Percentiles rank a stretch among this genome's conserved stretches.
These are phyloP conservation scores for Camponotus fellah DNA, from an alignment of 2,888 invertebrate species.

Conservation along the genomic window DNA sequence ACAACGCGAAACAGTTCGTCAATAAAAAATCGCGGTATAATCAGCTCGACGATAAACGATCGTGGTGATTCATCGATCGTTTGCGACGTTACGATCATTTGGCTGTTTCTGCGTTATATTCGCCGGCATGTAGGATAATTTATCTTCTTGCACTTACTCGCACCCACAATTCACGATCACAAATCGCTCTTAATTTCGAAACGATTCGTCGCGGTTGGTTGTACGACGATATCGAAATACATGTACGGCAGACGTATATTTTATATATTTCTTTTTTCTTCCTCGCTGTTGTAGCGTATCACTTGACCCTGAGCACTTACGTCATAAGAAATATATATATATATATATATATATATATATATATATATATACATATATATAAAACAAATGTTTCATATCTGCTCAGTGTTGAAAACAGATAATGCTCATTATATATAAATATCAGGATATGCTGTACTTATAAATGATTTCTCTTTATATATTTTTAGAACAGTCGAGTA, in stretches of 20 bases:
- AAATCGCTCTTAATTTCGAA: slow-evolving; percentile 75
- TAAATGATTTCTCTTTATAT: background rate
- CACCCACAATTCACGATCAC: slow-evolving; percentile 66
- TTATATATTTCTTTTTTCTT: background rate
- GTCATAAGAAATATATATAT: background rate
- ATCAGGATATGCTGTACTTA: background rate
- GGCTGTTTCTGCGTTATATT: slow-evolving; percentile 67
- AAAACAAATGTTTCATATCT: background rate
- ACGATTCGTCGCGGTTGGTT: slow-evolving; percentile 68
- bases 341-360: background rate
- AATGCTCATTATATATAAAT: background rate
- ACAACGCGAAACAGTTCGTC: slow-evolving; percentile 1
- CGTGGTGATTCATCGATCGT: slow-evolving; percentile 69
- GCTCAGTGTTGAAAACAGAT: background rate
- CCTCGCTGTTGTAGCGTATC: background rate
- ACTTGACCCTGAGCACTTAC: background rate
- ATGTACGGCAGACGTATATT: background rate
- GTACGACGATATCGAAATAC: slow-evolving; percentile 57
- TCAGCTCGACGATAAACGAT: background rate
- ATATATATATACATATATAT: background rate
- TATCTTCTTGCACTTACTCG: slow-evolving; percentile 74
- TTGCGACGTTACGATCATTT: slow-evolving; percentile 71
- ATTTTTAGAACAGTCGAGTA: background rate
- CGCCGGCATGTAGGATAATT: slow-evolving; percentile 65
- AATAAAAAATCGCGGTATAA: slow-evolving; percentile 20